These are phyloP conservation scores for Monodelphis domestica DNA, from an alignment of 2,797 vertebrate species.

Conservation along the genomic window DNA sequence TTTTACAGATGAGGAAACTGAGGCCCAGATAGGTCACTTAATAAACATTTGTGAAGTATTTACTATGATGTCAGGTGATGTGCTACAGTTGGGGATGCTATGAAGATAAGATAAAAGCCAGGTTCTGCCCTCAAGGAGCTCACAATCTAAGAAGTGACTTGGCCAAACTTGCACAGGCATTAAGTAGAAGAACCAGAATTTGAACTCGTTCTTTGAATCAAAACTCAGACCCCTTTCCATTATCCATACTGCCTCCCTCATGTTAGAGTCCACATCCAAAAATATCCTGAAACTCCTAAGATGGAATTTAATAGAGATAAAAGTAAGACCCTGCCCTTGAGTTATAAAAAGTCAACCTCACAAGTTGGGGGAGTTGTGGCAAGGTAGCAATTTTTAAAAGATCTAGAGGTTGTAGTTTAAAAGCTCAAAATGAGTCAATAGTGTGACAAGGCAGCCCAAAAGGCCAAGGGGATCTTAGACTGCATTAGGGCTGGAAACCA, in stretches of 20 bases:
- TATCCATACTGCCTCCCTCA: background rate
- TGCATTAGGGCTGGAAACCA: background rate
- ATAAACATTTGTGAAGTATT: background rate
- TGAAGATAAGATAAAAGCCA: background rate
- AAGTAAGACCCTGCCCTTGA: too few species aligned
- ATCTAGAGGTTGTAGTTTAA: background rate
- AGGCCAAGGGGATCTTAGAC: background rate
- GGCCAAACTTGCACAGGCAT: background rate
- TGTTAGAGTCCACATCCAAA: background rate
- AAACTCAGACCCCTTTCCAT: background rate
- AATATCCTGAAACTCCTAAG: background rate
- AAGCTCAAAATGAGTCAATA: background rate
- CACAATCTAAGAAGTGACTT: background rate
- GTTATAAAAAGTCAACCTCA: background rate
- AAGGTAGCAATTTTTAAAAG: background rate
- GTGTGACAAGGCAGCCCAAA: background rate
- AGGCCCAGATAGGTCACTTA: background rate
- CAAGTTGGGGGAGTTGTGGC: background rate
- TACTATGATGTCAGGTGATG: too few species aligned
- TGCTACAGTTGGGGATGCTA: background rate
- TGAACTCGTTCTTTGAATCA: background rate
- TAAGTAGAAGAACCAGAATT: background rate
- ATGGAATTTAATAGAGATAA: background rate
- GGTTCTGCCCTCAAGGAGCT: background rate
- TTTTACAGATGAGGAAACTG: background rate